A percentile compares a stretch with the other conserved stretches of the same genome.
These are phyloP conservation scores for Vicugna pacos DNA, from an alignment of 2,113 vertebrate genomes.

Conservation along the genomic window DNA sequence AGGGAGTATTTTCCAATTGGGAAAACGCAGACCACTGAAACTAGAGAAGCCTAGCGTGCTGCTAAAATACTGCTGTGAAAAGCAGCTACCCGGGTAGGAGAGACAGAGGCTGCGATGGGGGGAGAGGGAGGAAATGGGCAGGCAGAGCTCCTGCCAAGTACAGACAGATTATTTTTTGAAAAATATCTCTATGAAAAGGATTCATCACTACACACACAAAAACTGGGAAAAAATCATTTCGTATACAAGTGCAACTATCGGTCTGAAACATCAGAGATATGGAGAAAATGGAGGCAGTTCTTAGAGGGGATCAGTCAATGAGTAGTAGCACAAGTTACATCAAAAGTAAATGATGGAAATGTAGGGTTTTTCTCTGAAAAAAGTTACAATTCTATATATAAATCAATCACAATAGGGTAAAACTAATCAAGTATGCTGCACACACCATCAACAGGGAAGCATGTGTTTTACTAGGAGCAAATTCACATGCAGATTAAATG, in stretches of 20 bases:
- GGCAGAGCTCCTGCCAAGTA: slow-evolving; percentile 29
- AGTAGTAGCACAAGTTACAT: slow-evolving; percentile 57
- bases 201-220: slow-evolving; percentile 51
- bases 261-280: slow-evolving; percentile 69
- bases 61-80: slow-evolving; percentile 56
- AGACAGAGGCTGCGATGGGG: background rate
- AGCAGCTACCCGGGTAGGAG: background rate
- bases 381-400: slow-evolving; percentile 16
- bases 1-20: slow-evolving; percentile 25
- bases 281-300: slow-evolving; percentile 56
- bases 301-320: slow-evolving; percentile 56
- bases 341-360: slow-evolving; percentile 56
- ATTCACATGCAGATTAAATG: background rate
- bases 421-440: background rate
- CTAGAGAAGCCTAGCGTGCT: background rate
- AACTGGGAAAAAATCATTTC: slow-evolving; percentile 64
- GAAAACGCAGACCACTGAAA: slow-evolving; percentile 43
- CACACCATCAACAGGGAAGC: background rate
- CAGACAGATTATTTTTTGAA: slow-evolving; percentile 63
- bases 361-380: slow-evolving; percentile 32
- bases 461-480: background rate
- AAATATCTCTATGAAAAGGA: slow-evolving; percentile 63
- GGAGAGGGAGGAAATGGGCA: background rate
- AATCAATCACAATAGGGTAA: background rate
- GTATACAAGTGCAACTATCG: slow-evolving; percentile 69